Percentiles rank a stretch among this genome's conserved stretches.
Conservation (phyloP, 2,888 invertebrate species). For the Hypena proboscidalis region DNA sequence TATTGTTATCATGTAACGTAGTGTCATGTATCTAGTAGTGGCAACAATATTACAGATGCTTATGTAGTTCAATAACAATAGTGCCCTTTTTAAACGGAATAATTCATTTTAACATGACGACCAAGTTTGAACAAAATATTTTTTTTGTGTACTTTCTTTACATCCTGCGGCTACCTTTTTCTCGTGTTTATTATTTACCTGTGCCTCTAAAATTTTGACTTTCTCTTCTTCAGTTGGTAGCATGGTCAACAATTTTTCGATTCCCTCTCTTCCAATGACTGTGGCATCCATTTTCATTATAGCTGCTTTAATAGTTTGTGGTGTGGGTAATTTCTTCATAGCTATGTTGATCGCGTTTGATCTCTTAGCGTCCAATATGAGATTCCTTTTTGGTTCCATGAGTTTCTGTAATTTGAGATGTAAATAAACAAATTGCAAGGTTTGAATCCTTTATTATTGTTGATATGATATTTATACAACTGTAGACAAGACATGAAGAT, state of each 20-base stretch:
- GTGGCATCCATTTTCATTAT: constrained; percentile 99
- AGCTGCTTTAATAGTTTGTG: constrained; percentile 99
- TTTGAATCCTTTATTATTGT: no score
- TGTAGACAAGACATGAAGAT: no score
- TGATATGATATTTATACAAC: no score
- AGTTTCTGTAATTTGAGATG: constrained; percentile 69
- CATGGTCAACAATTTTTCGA: constrained; percentile 99
- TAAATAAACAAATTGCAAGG: no score
- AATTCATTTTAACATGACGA: no score
- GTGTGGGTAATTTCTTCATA: constrained; percentile 99
- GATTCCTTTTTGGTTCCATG: constrained; percentile 79
- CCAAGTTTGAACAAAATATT: no score
- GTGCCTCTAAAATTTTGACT: constrained; percentile 98
- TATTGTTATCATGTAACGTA: not conserved
- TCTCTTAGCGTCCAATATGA: constrained; percentile 97
- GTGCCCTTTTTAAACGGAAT: no score
- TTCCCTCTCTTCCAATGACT: constrained; percentile 98
- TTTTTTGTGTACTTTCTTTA: no score
- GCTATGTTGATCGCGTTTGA: constrained; percentile 99
- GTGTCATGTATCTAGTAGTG: no score
- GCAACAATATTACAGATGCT: no score
- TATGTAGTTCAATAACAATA: no score
- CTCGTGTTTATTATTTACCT: constrained; percentile 81
- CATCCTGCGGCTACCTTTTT: not conserved
- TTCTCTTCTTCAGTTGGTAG: constrained; percentile 98